Percentiles rank a stretch among this genome's conserved stretches.
These are phyloP conservation scores for Ladona fulva DNA, from an alignment of 1,140 invertebrate species.

Conservation along the genomic window DNA sequence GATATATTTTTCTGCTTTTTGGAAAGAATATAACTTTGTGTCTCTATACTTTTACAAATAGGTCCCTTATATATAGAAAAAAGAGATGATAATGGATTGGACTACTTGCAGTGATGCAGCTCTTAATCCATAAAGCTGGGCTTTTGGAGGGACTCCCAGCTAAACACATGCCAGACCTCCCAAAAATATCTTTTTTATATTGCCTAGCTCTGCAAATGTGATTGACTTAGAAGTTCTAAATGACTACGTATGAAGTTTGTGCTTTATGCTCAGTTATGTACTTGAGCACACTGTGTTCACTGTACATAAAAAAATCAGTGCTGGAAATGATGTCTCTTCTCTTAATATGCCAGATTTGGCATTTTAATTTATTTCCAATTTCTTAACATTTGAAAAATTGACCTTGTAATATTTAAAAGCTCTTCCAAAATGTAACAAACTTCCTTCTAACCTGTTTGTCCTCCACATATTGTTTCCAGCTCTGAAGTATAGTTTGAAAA, in stretches of 20 bases:
- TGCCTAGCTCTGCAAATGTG: background rate
- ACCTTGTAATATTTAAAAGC: too few species aligned
- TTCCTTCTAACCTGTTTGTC: background rate
- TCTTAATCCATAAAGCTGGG: constrained; percentile 6
- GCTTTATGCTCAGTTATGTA: constrained; percentile 26
- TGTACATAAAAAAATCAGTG: constrained; percentile 2
- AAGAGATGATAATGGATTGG: background rate
- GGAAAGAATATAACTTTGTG: background rate
- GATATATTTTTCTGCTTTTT: background rate
- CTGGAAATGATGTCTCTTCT: background rate
- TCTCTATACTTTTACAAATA: background rate
- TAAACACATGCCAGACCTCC: background rate
- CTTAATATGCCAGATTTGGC: too few species aligned
- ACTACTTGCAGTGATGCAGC: background rate
- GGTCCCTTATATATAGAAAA: background rate
- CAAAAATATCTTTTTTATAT: background rate
- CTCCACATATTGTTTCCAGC: background rate
- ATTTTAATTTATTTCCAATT: too few species aligned
- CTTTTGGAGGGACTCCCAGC: background rate
- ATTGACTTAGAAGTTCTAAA: background rate
- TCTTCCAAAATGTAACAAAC: too few species aligned
- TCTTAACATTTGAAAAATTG: too few species aligned
- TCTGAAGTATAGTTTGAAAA: constrained; percentile 7
- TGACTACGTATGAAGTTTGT: constrained; percentile 19
- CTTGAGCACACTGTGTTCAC: background rate